A percentile compares a stretch with the other conserved stretches of the same genome.
phyloP scores from a whole-genome alignment of 2,888 invertebrate genomes.

The Eucriotettix oculatus region DNA sequence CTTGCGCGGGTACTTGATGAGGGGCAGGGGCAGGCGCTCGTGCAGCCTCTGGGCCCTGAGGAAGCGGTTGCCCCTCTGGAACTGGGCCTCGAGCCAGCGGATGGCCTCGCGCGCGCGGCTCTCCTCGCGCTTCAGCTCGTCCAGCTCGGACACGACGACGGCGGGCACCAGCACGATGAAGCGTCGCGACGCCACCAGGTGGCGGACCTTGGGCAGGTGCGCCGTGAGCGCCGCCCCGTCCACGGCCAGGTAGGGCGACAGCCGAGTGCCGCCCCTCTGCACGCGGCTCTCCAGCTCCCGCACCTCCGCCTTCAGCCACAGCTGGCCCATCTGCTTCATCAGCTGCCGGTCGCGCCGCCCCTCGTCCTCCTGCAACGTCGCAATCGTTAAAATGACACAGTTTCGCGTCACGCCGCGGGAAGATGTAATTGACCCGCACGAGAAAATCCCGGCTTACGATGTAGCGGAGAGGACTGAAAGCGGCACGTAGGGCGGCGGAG shows the following conservation, averaged over 20 bases:
- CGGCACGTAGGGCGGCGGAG: no score
- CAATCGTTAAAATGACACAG: not conserved
- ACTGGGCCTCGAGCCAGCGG: conserved; percentile 80
- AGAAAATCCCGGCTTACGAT: no score
- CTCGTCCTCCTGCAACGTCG: not conserved
- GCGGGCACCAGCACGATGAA: conserved; percentile 79
- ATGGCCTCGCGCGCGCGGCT: conserved; percentile 78
- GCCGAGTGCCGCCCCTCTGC: conserved; percentile 24
- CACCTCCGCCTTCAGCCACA: conserved; percentile 81
- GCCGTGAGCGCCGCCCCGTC: conserved; percentile 67
- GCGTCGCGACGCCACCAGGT: conserved; percentile 62
- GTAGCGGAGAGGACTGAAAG: no score
- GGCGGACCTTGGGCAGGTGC: conserved; percentile 61
- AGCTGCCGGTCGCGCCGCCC: conserved; percentile 31
- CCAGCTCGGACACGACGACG: conserved; percentile 73
- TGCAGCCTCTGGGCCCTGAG: conserved; percentile 73
- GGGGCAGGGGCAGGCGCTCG: conserved; percentile 55
- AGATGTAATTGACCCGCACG: no score
- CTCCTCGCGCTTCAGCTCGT: conserved; percentile 72
- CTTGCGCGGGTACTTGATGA: conserved; percentile 59
- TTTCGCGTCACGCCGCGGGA: no score
- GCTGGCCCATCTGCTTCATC: conserved; percentile 71
- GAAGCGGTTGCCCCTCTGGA: conserved; percentile 73
- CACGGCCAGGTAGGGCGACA: conserved; percentile 76
- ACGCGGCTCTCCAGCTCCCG: conserved; percentile 64